These are phyloP conservation scores for Trogon surrucura DNA, from an alignment of 2,113 vertebrate species.

Conservation along the genomic window DNA sequence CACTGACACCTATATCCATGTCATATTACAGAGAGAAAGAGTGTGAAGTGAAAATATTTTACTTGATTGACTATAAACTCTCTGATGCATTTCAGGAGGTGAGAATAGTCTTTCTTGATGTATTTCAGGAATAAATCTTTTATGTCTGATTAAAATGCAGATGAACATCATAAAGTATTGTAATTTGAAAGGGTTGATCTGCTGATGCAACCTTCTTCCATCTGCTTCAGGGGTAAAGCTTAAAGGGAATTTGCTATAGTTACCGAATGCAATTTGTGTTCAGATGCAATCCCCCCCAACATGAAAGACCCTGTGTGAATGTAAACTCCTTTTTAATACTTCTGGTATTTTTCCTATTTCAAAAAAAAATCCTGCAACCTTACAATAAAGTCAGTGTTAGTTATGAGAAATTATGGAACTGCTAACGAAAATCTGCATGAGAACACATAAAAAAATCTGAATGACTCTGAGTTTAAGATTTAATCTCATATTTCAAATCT, in stretches of 20 bases:
- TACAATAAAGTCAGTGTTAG: background rate
- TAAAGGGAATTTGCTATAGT: conserved; percentile 40
- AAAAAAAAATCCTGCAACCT: background rate
- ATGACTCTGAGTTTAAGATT: background rate
- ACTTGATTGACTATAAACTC: conserved; percentile 55
- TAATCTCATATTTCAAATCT: background rate
- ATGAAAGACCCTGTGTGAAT: background rate
- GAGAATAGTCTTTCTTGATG: conserved; percentile 58
- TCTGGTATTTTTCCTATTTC: background rate
- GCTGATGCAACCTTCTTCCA: conserved; percentile 61
- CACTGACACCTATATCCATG: background rate
- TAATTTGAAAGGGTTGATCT: conserved; percentile 68
- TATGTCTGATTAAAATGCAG: conserved; percentile 76
- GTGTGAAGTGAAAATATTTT: conserved; percentile 59
- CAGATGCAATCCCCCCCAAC: background rate
- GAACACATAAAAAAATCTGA: background rate
- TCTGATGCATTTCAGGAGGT: conserved; percentile 55
- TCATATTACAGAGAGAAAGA: conserved; percentile 17
- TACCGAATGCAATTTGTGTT: conserved; percentile 42
- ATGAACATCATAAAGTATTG: conserved; percentile 67
- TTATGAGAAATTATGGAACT: background rate
- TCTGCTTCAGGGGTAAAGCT: conserved; percentile 66
- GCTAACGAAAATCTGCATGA: background rate
- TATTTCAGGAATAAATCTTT: conserved; percentile 67
- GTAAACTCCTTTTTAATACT: background rate